Base-by-base conservation (phyloP, 2,888 invertebrate genomes). In the Pemphredon lugubris region DNA sequence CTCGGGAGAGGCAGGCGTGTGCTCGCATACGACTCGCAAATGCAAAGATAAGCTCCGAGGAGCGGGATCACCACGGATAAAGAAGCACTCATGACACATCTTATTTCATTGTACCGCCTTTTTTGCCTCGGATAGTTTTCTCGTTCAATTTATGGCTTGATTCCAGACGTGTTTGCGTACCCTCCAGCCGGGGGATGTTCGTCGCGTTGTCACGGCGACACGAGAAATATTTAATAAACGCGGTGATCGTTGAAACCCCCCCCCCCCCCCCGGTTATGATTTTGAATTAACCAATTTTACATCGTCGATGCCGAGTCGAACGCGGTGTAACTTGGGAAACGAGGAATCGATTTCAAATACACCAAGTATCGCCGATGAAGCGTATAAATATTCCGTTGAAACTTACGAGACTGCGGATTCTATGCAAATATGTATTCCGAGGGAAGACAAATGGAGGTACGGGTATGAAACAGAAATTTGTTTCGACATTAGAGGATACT, bases 71-170 rank as follows among this genome's bases (percentile, higher is more conserved):
- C 73, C 58, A 57, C 64, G 73, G 76, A 81, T 82, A 77, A 79
- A 75, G 75, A 72, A 77, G 75, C 83, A 76, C 79, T 83, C 81
- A 67, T 73, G 73, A 68, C 69, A 75, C 71, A 72, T 78, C 81
- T 82, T 83, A 78, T 80, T 81, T 82, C 78, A 84, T 83, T 79
- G 76, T 72, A 54, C 72, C 66, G 58, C 54, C 23, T 65, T 34
- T 45, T 59, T 26, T 55, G 42, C 57, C 58, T 40, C 18, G 51
- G 42, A 23, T 55, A 58, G 26, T 67, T 64, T 65, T 34, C 67
- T 39, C 39, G 51, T 60, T 65, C 37, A 57, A 60, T 47, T 60
- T 60, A 65, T 48, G 40, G 45, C 59, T 65, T 60, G 51, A 60
- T 71, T 55, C 55, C 34, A 42, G 54, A 34, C 51, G 40, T 65